A percentile compares a stretch with the other conserved stretches of the same genome.
These are phyloP conservation scores for Auanema sp. DNA, from an alignment of 2,888 invertebrate species.

Conservation along the genomic window DNA sequence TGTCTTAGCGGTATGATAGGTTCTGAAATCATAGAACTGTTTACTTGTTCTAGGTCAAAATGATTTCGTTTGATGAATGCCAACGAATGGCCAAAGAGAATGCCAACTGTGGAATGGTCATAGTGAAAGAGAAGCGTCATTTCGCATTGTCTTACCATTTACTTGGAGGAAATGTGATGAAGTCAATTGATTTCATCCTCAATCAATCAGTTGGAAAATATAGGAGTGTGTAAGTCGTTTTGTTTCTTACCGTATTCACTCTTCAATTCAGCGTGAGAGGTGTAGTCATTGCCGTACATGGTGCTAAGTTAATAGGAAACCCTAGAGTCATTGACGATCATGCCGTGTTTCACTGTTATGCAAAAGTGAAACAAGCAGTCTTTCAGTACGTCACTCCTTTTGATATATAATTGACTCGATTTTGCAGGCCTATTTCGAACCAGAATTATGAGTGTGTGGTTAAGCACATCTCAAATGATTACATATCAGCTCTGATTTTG, in stretches of 20 bases:
- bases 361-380: constrained; percentile 6
- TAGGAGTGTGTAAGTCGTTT: constrained; percentile 11
- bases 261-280: constrained; percentile 14
- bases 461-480: constrained; percentile 4
- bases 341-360: constrained; percentile 8
- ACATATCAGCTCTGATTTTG: constrained; percentile 10
- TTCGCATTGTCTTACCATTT: constrained; percentile 14
- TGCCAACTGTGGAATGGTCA: constrained; percentile 10
- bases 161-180: background rate
- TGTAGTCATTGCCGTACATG: constrained; percentile 13
- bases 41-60: background rate
- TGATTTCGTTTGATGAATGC: constrained; percentile 14
- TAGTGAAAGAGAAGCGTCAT: constrained; percentile 16
- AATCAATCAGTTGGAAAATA: constrained; percentile 9
- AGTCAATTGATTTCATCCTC: constrained; percentile 10
- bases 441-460: constrained; percentile 12
- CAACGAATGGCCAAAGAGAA: constrained; percentile 9
- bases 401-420: background rate
- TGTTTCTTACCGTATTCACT: background rate
- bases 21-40: too few species aligned
- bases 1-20: too few species aligned
- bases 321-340: constrained; percentile 21
- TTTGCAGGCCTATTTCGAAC: background rate
- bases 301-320: background rate
- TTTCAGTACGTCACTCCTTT: constrained; percentile 7